phyloP scores from a whole-genome alignment of 1,140 invertebrate genomes.

The Ceratina japonica region DNA sequence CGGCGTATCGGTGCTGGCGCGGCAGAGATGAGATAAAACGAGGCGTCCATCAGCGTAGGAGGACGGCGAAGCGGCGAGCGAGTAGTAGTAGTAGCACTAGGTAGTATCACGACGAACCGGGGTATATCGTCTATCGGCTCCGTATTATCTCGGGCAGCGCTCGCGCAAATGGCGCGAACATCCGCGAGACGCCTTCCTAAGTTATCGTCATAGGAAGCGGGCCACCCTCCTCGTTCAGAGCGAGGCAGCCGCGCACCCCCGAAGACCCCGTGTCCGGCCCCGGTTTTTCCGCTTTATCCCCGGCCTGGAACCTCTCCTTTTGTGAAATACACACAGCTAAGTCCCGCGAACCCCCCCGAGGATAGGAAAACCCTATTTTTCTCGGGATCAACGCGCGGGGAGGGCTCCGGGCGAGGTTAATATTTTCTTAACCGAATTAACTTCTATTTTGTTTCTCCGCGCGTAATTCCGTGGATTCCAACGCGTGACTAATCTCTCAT shows the following conservation, averaged over 20 bases:
- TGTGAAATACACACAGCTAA: conserved; percentile 24
- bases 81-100: too few species aligned
- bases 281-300: conserved; percentile 57
- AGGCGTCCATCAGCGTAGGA: conserved; percentile 67
- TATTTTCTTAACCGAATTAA: conserved; percentile 15
- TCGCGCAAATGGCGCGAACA: conserved; percentile 77
- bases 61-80: conserved; percentile 51
- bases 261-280: conserved; percentile 17
- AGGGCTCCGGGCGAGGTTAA: background rate
- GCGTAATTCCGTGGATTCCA: too few species aligned
- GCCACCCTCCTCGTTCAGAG: conserved; percentile 61
- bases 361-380: conserved; percentile 51
- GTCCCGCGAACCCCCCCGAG: background rate
- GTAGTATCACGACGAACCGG: too few species aligned
- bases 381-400: background rate
- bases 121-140: conserved; percentile 66
- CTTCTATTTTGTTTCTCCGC: background rate
- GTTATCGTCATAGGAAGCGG: conserved; percentile 76
- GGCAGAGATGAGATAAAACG: conserved; percentile 51
- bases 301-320: conserved; percentile 21
- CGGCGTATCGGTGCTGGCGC: conserved; percentile 28
- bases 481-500: background rate
- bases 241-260: conserved; percentile 13
- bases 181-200: conserved; percentile 73
- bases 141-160: conserved; percentile 68